These are phyloP conservation scores for Sebastolobus alascanus DNA, from an alignment of 2,797 vertebrate genomes.

Conservation along the genomic window DNA sequence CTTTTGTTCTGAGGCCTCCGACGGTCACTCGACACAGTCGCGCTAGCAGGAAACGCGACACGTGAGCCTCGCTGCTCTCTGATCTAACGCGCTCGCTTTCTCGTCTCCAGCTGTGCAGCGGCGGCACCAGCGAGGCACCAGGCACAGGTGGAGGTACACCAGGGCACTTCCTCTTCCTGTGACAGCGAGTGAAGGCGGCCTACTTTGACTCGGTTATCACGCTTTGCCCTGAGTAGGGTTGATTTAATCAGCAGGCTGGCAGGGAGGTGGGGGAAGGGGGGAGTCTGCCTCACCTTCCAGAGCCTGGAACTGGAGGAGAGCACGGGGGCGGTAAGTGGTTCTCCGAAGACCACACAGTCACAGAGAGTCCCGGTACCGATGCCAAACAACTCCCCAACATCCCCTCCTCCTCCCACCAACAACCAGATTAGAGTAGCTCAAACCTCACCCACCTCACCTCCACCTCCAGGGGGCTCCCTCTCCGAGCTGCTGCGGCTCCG, in stretches of 20 bases:
- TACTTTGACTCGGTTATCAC: conserved; percentile 77
- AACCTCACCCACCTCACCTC: conserved; percentile 49
- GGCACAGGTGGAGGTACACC: conserved; percentile 72
- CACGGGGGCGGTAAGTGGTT: conserved; percentile 62
- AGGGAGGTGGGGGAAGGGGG: background rate
- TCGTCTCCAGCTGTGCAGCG: conserved; percentile 73
- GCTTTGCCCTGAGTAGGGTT: conserved; percentile 58
- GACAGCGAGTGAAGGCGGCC: conserved; percentile 80
- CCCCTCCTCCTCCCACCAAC: conserved; percentile 53
- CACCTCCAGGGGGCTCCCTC: conserved; percentile 58
- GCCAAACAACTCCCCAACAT: conserved; percentile 55
- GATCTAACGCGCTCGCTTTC: conserved; percentile 52
- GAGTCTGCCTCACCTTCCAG: conserved; percentile 56
- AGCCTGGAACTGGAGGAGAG: conserved; percentile 56
- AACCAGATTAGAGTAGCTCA: conserved; percentile 47
- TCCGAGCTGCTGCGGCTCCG: background rate
- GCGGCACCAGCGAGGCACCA: conserved; percentile 47
- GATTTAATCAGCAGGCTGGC: conserved; percentile 79
- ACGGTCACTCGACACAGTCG: conserved; percentile 62
- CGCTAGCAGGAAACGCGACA: conserved; percentile 62
- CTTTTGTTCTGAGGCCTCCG: conserved; percentile 51
- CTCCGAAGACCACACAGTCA: conserved; percentile 65
- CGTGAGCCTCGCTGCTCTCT: conserved; percentile 48
- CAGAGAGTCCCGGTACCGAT: conserved; percentile 56
- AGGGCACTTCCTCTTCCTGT: conserved; percentile 82